Base-by-base conservation (phyloP, 1,140 invertebrate genomes). In the Branchinecta lynchi region DNA sequence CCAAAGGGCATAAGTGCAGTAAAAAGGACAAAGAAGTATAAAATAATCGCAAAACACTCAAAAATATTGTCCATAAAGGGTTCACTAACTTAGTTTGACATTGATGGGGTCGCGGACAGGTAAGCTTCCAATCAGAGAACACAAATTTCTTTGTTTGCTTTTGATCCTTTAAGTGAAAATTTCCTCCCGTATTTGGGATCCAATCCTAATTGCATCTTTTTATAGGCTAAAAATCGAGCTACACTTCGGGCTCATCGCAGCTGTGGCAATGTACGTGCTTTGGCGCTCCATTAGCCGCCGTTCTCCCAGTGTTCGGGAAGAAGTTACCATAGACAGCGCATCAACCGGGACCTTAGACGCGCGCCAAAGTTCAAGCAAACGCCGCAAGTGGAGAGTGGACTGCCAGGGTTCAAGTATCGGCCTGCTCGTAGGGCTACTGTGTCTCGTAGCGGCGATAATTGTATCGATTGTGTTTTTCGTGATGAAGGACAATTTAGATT, bases 391-490 rank as follows among this genome's bases (percentile, higher is more conserved):
- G 3, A 73, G 76, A 20, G 77, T 83, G 1, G 83, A 84, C 65
- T 85, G 84, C 73, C 80, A 81, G 15, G 80, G 80, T 3, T 81
- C 83, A 8, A 83, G 81, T 74, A 84, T 84, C 74, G 85, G 85
- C 5, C 77, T 86, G 3, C 85, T 86, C 70, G 75, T 86, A 0
- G 85, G 85, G 0, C 78, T 86, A 3, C 76, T 86, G 0, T 82
- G 83, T 66, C 79, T 86, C 71, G 83, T 85, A 0, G 79, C 81
- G 6, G 82, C 82, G 0, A 82, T 86, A 43, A 83, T 86, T 3
- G 81, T 85, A 7, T 79, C 85, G 9, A 80, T 86, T n/a, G 84
- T 86, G 17, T 86, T 85, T 74, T 80, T 85, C 44, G 84, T 86
- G 7, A 83, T 85, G 45, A 82, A 83, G 66, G 82, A 84, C 65